Evolutionary conservation across 2,113 vertebrate genomes (phyloP).

Genomic region (Larimichthys crocea): DNA sequence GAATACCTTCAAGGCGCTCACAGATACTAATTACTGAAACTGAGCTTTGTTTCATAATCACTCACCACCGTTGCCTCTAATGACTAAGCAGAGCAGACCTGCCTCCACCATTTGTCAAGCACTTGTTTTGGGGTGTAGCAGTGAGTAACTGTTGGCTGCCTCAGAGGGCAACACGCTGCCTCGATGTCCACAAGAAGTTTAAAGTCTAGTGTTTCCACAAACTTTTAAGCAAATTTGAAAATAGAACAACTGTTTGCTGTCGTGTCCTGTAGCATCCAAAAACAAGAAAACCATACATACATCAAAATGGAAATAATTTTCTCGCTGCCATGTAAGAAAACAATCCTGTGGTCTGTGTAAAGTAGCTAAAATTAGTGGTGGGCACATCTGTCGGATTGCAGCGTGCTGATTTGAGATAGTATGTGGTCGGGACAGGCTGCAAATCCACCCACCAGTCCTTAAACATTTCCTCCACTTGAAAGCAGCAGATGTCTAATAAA

Average conservation of each 20-base stretch:
- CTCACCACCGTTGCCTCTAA: constrained; percentile 57
- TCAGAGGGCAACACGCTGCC: not conserved
- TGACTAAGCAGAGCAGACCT: constrained; percentile 51
- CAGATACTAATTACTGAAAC: constrained; percentile 63
- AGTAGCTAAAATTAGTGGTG: constrained; percentile 72
- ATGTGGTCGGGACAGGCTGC: constrained; percentile 51
- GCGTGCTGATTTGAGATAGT: constrained; percentile 55
- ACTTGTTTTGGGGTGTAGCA: constrained; percentile 21
- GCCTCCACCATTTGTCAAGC: constrained; percentile 47
- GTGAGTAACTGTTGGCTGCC: not conserved
- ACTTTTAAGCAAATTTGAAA: constrained; percentile 44
- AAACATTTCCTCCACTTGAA: constrained; percentile 71
- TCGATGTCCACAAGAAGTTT: constrained; percentile 30
- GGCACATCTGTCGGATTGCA: constrained; percentile 67
- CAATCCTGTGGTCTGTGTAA: constrained; percentile 66
- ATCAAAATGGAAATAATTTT: constrained; percentile 52
- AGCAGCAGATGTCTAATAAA: constrained; percentile 78
- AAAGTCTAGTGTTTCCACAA: constrained; percentile 45
- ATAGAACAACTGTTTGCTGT: constrained; percentile 14
- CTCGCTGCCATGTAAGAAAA: constrained; percentile 60
- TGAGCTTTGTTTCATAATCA: constrained; percentile 58
- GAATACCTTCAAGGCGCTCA: constrained; percentile 58
- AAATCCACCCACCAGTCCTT: constrained; percentile 61
- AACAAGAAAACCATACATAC: constrained; percentile 9
- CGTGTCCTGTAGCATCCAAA: constrained; percentile 6